Evolutionary conservation across 1,140 invertebrate genomes (phyloP).

Genomic region (Paraescarpia echinospica): DNA sequence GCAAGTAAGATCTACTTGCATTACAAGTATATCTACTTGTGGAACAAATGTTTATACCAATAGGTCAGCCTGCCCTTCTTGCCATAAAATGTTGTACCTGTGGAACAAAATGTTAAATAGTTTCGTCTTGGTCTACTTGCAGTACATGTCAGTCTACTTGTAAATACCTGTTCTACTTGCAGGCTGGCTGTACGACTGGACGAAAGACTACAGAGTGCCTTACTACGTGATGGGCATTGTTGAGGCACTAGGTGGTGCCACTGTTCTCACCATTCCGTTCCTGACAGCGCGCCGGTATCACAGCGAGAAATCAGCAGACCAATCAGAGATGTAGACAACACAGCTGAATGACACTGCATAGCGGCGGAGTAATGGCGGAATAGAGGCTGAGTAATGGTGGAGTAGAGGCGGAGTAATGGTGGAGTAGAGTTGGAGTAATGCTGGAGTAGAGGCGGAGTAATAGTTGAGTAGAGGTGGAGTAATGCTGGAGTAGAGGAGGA

Average conservation of each 20-base stretch:
- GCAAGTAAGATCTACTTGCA: too few relatives aligned
- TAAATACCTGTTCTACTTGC: background rate
- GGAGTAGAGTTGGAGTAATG: too few relatives aligned
- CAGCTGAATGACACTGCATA: background rate
- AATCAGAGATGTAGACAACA: background rate
- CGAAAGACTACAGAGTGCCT: slow-evolving; percentile 11
- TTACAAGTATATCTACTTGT: too few relatives aligned
- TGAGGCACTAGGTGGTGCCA: slow-evolving; percentile 12
- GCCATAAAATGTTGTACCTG: too few relatives aligned
- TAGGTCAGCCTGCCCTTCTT: too few relatives aligned
- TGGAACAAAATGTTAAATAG: background rate
- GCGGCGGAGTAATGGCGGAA: too few relatives aligned
- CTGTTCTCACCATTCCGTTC: slow-evolving; percentile 11
- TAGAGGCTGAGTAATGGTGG: too few relatives aligned
- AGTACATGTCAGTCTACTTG: background rate
- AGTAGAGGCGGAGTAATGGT: too few relatives aligned
- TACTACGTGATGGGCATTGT: slow-evolving; percentile 17
- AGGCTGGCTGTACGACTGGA: slow-evolving; percentile 20
- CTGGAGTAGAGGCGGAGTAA: too few relatives aligned
- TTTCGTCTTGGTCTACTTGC: background rate
- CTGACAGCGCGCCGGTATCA: background rate
- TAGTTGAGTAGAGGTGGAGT: too few relatives aligned
- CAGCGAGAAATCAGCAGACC: background rate
- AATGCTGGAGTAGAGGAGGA: too few relatives aligned
- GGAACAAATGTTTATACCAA: too few relatives aligned